A percentile compares a stretch with the other conserved stretches of the same genome.
phyloP scores from a whole-genome alignment of 2,797 vertebrate genomes.

The Pangasius djambal region DNA sequence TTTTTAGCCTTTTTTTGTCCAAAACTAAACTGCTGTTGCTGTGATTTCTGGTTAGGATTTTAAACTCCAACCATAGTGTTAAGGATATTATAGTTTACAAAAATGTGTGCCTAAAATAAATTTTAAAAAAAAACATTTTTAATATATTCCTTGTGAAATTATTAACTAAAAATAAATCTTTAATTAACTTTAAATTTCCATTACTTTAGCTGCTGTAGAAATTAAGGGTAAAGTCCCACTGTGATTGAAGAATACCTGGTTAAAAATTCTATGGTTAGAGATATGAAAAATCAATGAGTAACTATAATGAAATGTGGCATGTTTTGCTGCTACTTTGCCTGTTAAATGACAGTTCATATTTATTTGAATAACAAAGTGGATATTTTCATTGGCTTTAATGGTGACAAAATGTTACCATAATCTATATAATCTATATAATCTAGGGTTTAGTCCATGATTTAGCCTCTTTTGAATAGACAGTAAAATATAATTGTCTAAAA shows the following conservation, averaged over 20 bases:
- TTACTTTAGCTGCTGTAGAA: neutral
- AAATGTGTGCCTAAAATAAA: neutral
- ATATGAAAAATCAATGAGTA: neutral
- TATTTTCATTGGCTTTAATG: neutral
- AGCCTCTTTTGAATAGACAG: neutral
- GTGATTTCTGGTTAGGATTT: neutral
- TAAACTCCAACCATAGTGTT: neutral
- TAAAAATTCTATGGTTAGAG: neutral
- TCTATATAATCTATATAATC: neutral
- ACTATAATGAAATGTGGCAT: neutral
- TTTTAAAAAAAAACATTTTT: neutral
- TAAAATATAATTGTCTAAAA: neutral
- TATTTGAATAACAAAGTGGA: neutral
- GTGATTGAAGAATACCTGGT: neutral
- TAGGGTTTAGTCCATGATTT: neutral
- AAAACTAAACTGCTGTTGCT: conserved; percentile 2
- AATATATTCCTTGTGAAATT: neutral
- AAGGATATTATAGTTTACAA: neutral
- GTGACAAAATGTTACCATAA: neutral
- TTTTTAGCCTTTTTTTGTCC: neutral
- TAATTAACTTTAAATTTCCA: neutral
- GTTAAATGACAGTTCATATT: neutral
- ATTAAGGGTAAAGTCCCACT: neutral
- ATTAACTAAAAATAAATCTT: neutral
- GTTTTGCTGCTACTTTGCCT: neutral